These are phyloP conservation scores for Eustalomyia histrio DNA, from an alignment of 2,888 invertebrate species.

Conservation along the genomic window DNA sequence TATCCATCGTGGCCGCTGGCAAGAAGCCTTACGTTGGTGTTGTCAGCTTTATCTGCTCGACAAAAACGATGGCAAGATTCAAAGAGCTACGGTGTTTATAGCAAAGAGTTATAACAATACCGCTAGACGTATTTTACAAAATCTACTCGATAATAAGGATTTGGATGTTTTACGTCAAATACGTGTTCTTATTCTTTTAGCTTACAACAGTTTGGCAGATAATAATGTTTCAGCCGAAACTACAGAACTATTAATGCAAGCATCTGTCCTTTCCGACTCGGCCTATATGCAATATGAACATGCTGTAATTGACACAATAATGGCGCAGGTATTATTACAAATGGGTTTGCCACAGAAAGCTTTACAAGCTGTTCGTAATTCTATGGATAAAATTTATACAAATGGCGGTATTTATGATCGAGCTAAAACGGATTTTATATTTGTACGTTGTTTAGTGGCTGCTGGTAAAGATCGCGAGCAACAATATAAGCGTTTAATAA, in stretches of 20 bases:
- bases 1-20: constrained; percentile 82
- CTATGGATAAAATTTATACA: constrained; percentile 86
- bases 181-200: constrained; percentile 85
- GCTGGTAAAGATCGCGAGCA: constrained; percentile 77
- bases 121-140: constrained; percentile 76
- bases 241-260: constrained; percentile 83
- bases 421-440: constrained; percentile 87
- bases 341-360: constrained; percentile 90
- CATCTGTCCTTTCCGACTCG: constrained; percentile 86
- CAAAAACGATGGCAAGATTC: constrained; percentile 84
- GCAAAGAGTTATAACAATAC: constrained; percentile 78
- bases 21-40: constrained; percentile 85
- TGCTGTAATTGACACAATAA: constrained; percentile 87
- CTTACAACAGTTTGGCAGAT: constrained; percentile 82
- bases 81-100: constrained; percentile 78
- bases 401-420: constrained; percentile 91
- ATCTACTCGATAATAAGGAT: constrained; percentile 73
- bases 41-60: constrained; percentile 85
- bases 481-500: constrained; percentile 68
- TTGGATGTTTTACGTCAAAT: constrained; percentile 81
- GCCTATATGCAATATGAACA: constrained; percentile 89
- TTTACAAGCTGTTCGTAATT: constrained; percentile 84
- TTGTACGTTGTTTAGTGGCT: constrained; percentile 89
- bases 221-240: constrained; percentile 81
- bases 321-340: constrained; percentile 87